phyloP scores from a whole-genome alignment of 2,888 invertebrate genomes.

The Temnothorax unifasciatus region DNA sequence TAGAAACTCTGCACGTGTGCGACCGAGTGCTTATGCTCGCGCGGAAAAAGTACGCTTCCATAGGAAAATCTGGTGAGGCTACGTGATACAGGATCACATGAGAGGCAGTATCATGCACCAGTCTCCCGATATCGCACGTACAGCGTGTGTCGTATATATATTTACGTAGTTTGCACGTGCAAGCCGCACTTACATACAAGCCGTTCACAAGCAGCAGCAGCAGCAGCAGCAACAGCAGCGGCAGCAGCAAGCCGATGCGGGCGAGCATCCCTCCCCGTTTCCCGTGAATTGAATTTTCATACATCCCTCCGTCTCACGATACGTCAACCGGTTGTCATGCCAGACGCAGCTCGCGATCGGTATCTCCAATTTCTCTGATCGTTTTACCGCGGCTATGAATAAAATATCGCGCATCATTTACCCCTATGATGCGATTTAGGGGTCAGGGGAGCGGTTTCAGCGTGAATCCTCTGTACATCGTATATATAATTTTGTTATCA shows the following conservation, averaged over 20 bases:
- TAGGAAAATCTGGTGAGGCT: conserved; percentile 38
- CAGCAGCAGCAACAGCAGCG: conserved; percentile 26
- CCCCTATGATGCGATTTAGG: conserved; percentile 28
- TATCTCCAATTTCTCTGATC: conserved; percentile 71
- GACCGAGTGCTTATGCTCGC: neutral
- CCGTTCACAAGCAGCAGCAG: conserved; percentile 5
- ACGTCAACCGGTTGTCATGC: conserved; percentile 58
- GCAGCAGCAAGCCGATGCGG: conserved; percentile 53
- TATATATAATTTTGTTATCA: conserved; percentile 4
- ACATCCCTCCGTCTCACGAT: conserved; percentile 54
- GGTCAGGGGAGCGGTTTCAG: neutral
- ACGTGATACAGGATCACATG: conserved; percentile 36
- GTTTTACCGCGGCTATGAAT: conserved; percentile 69
- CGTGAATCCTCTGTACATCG: neutral
- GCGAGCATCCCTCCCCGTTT: conserved; percentile 53
- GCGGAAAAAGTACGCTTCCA: conserved; percentile 29
- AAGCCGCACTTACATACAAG: conserved; percentile 23
- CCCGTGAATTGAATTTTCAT: conserved; percentile 73
- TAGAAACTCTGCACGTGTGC: conserved; percentile 23
- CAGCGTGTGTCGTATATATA: conserved; percentile 37
- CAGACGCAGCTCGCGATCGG: conserved; percentile 61
- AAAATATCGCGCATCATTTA: conserved; percentile 72
- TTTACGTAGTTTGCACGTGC: conserved; percentile 57
- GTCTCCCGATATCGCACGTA: conserved; percentile 44
- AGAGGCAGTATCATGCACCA: conserved; percentile 25